Percentiles rank a stretch among this genome's conserved stretches.
These are phyloP conservation scores for Lampris incognitus DNA, from an alignment of 2,113 vertebrate genomes.

Conservation along the genomic window DNA sequence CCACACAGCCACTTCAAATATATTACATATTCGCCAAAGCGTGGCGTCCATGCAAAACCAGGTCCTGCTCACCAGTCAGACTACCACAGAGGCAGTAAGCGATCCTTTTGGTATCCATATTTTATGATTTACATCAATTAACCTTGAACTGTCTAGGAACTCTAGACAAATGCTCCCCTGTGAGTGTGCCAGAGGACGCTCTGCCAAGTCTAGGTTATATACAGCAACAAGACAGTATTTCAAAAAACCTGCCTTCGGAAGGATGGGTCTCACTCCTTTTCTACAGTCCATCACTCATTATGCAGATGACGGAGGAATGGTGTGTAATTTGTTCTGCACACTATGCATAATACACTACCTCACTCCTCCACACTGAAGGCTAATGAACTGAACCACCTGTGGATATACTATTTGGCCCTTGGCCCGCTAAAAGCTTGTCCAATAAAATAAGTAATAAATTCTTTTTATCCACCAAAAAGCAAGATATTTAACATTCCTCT, in stretches of 20 bases:
- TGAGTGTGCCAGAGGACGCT: constrained; percentile 52
- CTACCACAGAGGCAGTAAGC: constrained; percentile 28
- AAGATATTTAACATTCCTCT: too few species aligned
- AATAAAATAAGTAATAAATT: too few species aligned
- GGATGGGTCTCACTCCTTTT: constrained; percentile 30
- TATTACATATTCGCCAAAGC: constrained; percentile 24
- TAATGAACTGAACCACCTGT: too few species aligned
- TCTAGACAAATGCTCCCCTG: constrained; percentile 61
- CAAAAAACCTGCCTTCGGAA: constrained; percentile 52
- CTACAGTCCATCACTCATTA: constrained; percentile 43
- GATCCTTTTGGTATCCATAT: constrained; percentile 73
- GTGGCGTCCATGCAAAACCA: constrained; percentile 27
- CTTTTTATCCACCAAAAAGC: too few species aligned
- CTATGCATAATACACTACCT: too few species aligned
- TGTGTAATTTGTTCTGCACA: constrained; percentile 44
- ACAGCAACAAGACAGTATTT: constrained; percentile 49
- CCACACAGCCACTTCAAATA: constrained; percentile 21
- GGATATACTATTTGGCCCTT: too few species aligned
- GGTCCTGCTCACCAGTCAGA: constrained; percentile 10
- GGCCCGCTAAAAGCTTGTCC: too few species aligned
- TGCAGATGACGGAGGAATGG: constrained; percentile 39
- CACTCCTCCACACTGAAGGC: too few species aligned
- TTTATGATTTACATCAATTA: constrained; percentile 78
- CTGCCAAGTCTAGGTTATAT: constrained; percentile 42
- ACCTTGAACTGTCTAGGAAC: constrained; percentile 77